Evolutionary conservation across 2,888 invertebrate genomes (phyloP).

Genomic region (Philereme transversata): DNA sequence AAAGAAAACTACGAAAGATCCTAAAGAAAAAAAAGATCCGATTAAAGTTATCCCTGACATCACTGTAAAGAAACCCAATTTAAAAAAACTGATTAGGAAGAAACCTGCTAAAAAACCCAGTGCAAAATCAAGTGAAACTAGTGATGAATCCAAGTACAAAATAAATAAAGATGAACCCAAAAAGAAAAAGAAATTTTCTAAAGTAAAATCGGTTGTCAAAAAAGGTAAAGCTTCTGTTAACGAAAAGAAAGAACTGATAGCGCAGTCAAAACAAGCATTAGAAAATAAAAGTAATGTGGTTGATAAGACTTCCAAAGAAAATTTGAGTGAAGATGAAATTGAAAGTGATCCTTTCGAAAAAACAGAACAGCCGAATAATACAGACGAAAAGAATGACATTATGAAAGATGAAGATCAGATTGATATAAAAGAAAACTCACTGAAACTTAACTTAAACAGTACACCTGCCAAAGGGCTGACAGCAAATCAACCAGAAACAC

Average conservation of each 20-base stretch:
- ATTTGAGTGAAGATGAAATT: constrained; percentile 15
- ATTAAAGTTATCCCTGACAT: constrained; percentile 53
- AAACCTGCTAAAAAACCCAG: constrained; percentile 41
- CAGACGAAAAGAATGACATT: constrained; percentile 38
- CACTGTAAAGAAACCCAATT: constrained; percentile 49
- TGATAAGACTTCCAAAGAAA: constrained; percentile 35
- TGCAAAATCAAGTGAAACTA: constrained; percentile 48
- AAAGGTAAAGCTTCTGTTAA: constrained; percentile 49
- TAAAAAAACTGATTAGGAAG: constrained; percentile 53
- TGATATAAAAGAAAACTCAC: constrained; percentile 35
- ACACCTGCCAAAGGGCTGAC: constrained; percentile 39
- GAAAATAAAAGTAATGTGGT: constrained; percentile 33
- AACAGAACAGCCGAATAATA: constrained; percentile 17
- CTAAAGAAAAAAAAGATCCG: constrained; percentile 70
- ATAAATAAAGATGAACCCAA: constrained; percentile 65
- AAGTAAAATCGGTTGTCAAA: constrained; percentile 62
- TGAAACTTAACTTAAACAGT: constrained; percentile 25
- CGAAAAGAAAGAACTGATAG: constrained; percentile 56
- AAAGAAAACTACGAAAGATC: constrained; percentile 68
- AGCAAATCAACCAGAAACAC: constrained; percentile 51
- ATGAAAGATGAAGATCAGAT: constrained; percentile 39
- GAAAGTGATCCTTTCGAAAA: constrained; percentile 20
- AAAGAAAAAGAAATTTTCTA: constrained; percentile 58
- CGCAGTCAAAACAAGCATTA: constrained; percentile 36
- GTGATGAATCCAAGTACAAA: constrained; percentile 73